Conservation (phyloP, 1,140 invertebrate species). For the Sitodiplosis mosellana region DNA sequence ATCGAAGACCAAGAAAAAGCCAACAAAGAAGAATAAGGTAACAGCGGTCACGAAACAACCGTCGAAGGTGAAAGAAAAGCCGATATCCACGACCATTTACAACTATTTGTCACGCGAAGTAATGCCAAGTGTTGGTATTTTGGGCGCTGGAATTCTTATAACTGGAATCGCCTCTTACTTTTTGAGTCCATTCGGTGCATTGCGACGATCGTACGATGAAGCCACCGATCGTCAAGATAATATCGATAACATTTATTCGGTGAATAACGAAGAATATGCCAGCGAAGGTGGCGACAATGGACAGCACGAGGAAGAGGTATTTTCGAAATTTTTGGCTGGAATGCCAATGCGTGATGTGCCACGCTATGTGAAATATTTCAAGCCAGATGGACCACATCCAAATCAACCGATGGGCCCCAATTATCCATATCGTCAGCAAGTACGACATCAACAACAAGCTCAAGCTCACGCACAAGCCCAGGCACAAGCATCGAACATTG, state of each 20-base stretch:
- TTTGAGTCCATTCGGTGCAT: conserved; percentile 41
- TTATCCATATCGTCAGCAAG: background rate
- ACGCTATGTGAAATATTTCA: background rate
- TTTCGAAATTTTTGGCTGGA: conserved; percentile 51
- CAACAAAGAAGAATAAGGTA: conserved; percentile 22
- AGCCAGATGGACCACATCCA: background rate
- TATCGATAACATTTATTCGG: conserved; percentile 39
- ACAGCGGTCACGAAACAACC: conserved; percentile 20
- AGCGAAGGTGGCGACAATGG: conserved; percentile 31
- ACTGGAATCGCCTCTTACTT: conserved; percentile 55
- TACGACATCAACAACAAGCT: background rate
- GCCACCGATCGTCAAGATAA: conserved; percentile 24
- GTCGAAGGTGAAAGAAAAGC: conserved; percentile 29
- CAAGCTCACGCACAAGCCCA: too few relatives aligned
- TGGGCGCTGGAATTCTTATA: conserved; percentile 48
- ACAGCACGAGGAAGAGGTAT: conserved; percentile 51
- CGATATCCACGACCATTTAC: conserved; percentile 51
- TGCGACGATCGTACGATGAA: conserved; percentile 42
- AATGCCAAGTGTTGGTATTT: conserved; percentile 58
- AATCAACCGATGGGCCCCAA: background rate
- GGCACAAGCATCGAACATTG: too few relatives aligned
- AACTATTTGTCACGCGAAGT: conserved; percentile 60
- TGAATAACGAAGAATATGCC: conserved; percentile 42
- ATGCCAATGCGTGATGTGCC: conserved; percentile 30
- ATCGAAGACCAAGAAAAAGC: conserved; percentile 28